phyloP scores from a whole-genome alignment of 1,140 invertebrate species.

The Cecropterus lyciades region DNA sequence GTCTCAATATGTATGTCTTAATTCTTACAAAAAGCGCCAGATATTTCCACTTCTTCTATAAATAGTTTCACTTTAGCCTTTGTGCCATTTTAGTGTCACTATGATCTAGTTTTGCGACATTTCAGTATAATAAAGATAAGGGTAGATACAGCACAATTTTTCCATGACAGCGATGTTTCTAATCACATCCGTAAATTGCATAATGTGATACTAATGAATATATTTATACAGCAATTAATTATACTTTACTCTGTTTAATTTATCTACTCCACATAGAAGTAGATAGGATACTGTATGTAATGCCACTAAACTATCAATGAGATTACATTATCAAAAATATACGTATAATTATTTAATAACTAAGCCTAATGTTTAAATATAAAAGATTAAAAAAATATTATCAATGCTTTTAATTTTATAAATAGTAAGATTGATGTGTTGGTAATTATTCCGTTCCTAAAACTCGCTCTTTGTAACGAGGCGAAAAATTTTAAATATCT shows the following conservation, averaged over 20 bases:
- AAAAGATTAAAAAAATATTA: too few relatives aligned
- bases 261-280: conserved; percentile 8
- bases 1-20: too few relatives aligned
- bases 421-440: too few relatives aligned
- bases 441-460: too few relatives aligned
- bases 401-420: too few relatives aligned
- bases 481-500: too few relatives aligned
- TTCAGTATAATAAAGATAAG: conserved; percentile 7
- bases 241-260: conserved; percentile 1
- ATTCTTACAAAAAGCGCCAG: too few relatives aligned
- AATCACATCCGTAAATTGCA: conserved; percentile 33
- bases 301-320: too few relatives aligned
- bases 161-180: conserved; percentile 29
- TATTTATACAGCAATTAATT: conserved; percentile 12
- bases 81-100: conserved; percentile 8
- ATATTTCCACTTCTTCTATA: background rate
- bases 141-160: conserved; percentile 22
- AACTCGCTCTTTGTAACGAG: too few relatives aligned
- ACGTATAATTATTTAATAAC: too few relatives aligned
- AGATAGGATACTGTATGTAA: background rate
- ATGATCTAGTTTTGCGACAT: conserved; percentile 15
- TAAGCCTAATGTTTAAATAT: too few relatives aligned
- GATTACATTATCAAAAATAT: too few relatives aligned
- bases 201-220: conserved; percentile 24
- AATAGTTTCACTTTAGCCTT: conserved; percentile 5